A percentile compares a stretch with the other conserved stretches of the same genome.
phyloP scores from a whole-genome alignment of 2,113 vertebrate genomes.

The Bombycilla garrulus region DNA sequence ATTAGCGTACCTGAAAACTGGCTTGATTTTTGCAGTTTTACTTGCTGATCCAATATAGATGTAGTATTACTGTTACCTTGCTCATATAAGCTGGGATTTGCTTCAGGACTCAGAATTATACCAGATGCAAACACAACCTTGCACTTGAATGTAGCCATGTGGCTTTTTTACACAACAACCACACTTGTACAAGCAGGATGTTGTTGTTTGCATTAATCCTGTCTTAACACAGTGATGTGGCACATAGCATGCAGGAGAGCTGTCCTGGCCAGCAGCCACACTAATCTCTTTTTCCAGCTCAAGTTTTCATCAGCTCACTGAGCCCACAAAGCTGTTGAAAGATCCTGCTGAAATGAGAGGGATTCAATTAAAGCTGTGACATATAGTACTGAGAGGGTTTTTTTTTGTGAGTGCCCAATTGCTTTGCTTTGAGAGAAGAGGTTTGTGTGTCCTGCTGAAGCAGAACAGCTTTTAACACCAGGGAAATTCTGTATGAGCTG shows the following conservation, averaged over 20 bases:
- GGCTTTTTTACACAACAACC: background rate
- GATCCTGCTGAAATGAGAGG: background rate
- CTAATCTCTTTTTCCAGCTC: background rate
- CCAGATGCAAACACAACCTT: background rate
- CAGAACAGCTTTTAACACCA: background rate
- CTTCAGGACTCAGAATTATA: background rate
- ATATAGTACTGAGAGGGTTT: background rate
- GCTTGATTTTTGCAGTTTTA: background rate
- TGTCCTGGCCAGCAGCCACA: background rate
- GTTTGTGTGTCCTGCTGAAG: background rate
- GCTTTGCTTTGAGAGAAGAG: background rate
- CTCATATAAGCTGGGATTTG: background rate
- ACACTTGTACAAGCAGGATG: accelerated
- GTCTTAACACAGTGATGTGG: background rate
- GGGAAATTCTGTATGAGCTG: background rate
- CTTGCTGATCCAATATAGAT: background rate
- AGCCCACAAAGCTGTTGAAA: background rate
- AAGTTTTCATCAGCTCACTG: background rate
- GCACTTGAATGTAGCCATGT: background rate
- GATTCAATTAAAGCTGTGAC: background rate
- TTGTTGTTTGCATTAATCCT: background rate
- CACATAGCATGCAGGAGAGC: accelerated
- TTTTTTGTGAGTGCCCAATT: accelerated
- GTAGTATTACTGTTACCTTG: background rate
- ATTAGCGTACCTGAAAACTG: background rate